A percentile compares a stretch with the other conserved stretches of the same genome.
These are phyloP conservation scores for Pseudomyrmex gracilis DNA, from an alignment of 1,140 invertebrate genomes.

Conservation along the genomic window DNA sequence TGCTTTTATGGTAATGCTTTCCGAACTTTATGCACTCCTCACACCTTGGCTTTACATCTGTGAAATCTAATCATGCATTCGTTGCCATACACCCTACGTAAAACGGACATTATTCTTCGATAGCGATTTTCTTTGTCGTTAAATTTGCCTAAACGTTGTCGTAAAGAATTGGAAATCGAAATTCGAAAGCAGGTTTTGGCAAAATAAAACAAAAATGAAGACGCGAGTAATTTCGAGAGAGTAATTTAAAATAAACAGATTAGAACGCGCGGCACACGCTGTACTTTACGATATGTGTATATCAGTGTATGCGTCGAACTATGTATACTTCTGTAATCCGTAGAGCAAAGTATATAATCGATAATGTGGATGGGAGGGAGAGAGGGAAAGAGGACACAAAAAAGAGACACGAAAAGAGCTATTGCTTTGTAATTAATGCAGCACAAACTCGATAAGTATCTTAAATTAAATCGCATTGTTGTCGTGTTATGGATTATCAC, in stretches of 20 bases:
- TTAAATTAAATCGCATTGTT: conserved; percentile 30
- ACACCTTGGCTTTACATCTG: background rate
- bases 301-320: background rate
- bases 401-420: background rate
- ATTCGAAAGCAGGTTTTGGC: background rate
- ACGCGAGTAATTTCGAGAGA: background rate
- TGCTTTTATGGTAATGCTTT: conserved; percentile 27
- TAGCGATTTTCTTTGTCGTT: conserved; percentile 24
- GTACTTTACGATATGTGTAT: background rate
- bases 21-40: conserved; percentile 2
- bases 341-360: background rate
- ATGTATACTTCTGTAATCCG: background rate
- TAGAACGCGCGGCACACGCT: background rate
- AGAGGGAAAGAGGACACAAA: background rate
- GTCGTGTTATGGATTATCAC: conserved; percentile 27
- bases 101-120: background rate
- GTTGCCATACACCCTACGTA: background rate
- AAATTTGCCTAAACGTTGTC: conserved; percentile 41
- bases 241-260: background rate
- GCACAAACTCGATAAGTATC: conserved; percentile 21
- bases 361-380: background rate
- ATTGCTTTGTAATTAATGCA: conserved; percentile 28
- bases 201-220: background rate
- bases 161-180: background rate
- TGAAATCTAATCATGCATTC: conserved; percentile 28